Conservation (phyloP, 2,113 vertebrate species). For the Pachycephala philippinensis region DNA sequence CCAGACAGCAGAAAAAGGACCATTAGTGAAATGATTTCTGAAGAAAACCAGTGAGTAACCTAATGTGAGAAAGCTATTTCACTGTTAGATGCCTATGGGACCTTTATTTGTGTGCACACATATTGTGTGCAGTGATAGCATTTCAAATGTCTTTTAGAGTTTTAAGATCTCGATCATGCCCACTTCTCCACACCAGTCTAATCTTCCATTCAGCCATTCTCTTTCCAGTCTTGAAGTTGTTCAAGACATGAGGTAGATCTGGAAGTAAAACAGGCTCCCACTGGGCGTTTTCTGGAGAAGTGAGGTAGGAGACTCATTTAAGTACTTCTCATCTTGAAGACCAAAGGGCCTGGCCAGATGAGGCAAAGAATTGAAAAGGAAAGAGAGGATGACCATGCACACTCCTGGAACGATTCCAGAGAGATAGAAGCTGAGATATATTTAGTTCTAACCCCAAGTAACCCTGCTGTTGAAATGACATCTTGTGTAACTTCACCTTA, state of each 20-base stretch:
- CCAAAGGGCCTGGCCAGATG: neutral
- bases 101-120: neutral
- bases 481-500: neutral
- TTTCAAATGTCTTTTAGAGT: neutral
- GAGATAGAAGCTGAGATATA: neutral
- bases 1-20: neutral
- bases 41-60: neutral
- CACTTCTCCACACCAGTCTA: neutral
- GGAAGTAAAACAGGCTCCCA: neutral
- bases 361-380: neutral
- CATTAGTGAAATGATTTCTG: neutral
- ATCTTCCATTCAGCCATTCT: neutral
- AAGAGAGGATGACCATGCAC: neutral
- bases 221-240: neutral
- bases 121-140: neutral
- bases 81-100: neutral
- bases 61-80: neutral
- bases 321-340: neutral
- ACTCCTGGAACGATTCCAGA: neutral
- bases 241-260: neutral
- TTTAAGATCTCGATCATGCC: neutral
- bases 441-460: slow-evolving; percentile 15
- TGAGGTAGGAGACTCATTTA: neutral
- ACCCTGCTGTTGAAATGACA: slow-evolving; percentile 5
- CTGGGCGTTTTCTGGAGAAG: neutral